Conservation (phyloP, 2,888 invertebrate genomes). For the Spatulosminthurus flaviceps region DNA sequence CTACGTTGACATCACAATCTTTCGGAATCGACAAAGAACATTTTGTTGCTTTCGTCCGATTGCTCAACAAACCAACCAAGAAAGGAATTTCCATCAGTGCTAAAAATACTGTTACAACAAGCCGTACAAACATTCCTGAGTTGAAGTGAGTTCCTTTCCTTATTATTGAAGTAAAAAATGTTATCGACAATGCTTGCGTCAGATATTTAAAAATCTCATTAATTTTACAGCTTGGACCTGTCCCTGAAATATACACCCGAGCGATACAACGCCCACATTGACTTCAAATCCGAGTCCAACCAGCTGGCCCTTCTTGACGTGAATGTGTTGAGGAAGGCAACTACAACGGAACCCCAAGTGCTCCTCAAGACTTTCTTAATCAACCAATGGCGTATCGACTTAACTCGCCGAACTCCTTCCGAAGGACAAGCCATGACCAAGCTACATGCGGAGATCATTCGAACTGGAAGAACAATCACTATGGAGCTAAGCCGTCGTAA, state of each 20-base stretch:
- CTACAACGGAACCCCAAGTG: neutral
- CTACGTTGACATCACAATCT: neutral
- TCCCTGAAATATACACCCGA: neutral
- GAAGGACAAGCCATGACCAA: slow-evolving; percentile 18
- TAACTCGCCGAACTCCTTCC: slow-evolving; percentile 1
- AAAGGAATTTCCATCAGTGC: slow-evolving; percentile 24
- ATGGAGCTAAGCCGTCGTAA: slow-evolving; percentile 29
- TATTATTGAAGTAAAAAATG: too few species aligned
- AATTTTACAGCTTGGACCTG: slow-evolving; percentile 12
- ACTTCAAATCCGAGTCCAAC: neutral
- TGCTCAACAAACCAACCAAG: neutral
- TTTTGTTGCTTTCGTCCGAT: neutral
- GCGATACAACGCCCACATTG: neutral
- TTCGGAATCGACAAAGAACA: neutral
- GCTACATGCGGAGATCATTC: slow-evolving; percentile 33
- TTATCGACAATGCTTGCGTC: too few species aligned
- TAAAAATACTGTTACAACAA: neutral
- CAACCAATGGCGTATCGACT: slow-evolving; percentile 3
- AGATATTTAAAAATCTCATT: too few species aligned
- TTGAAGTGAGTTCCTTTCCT: too few species aligned
- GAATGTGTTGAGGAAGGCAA: neutral
- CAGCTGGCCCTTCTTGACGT: neutral
- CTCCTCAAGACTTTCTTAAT: slow-evolving; percentile 11
- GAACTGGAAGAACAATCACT: slow-evolving; percentile 31
- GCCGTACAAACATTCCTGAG: neutral